Evolutionary conservation across 1,140 invertebrate species (phyloP).

Genomic region (Pentalonia nigronervosa): DNA sequence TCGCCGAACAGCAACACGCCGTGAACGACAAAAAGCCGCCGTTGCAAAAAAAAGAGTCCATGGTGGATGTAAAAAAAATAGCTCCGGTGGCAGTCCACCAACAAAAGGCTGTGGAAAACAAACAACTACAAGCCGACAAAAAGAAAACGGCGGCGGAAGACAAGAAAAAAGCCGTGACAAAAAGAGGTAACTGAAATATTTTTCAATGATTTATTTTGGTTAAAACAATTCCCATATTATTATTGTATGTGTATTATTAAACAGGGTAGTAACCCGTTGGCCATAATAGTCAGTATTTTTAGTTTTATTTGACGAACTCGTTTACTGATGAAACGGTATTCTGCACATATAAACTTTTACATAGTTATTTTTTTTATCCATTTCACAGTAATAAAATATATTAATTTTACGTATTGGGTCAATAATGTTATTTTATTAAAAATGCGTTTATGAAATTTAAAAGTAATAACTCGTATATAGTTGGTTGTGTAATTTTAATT

Average conservation of each 20-base stretch:
- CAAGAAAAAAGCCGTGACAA: slow-evolving; percentile 35
- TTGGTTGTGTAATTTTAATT: neutral
- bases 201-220: neutral
- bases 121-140: neutral
- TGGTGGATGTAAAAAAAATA: neutral
- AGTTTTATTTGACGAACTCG: neutral
- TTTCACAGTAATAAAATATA: too few relatives aligned
- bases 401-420: too few relatives aligned
- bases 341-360: too few relatives aligned
- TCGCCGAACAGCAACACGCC: neutral
- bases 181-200: slow-evolving; percentile 46
- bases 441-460: neutral
- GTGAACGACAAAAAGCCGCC: slow-evolving; percentile 47
- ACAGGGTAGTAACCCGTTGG: neutral
- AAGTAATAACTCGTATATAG: neutral
- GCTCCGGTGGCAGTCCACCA: neutral
- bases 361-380: too few relatives aligned
- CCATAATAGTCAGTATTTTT: neutral
- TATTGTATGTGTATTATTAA: neutral
- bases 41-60: slow-evolving; percentile 13
- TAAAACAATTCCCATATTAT: neutral
- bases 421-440: neutral
- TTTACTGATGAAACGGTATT: too few relatives aligned
- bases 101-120: neutral
- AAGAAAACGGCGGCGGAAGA: slow-evolving; percentile 13